These are phyloP conservation scores for Isurus oxyrinchus DNA, from an alignment of 2,113 vertebrate genomes.

Conservation along the genomic window DNA sequence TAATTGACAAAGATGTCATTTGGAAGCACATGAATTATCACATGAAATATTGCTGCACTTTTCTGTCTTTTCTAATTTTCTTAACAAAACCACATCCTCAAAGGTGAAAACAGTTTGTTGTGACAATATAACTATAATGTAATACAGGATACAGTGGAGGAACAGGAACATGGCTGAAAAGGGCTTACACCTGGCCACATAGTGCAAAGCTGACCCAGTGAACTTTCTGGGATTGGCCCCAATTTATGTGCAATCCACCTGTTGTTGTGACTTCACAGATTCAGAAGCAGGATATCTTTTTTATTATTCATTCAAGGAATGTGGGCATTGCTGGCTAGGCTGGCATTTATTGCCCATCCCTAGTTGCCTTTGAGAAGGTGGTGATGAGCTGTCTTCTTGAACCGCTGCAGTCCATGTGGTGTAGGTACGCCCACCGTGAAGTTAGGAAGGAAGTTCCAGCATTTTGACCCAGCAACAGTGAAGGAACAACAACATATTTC, in stretches of 20 bases:
- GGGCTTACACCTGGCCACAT: neutral
- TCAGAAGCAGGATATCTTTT: neutral
- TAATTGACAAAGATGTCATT: too few species aligned
- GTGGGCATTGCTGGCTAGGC: too few species aligned
- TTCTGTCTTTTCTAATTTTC: neutral
- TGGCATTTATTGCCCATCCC: too few species aligned
- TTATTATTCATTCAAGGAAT: neutral
- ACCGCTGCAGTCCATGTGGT: too few species aligned
- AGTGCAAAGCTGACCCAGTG: neutral
- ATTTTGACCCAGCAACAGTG: too few species aligned
- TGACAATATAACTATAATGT: neutral
- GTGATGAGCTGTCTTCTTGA: too few species aligned
- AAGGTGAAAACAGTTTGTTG: neutral
- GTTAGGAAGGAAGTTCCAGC: too few species aligned
- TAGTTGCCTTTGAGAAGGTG: too few species aligned
- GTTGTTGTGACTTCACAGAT: neutral
- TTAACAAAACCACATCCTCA: neutral
- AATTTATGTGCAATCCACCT: neutral
- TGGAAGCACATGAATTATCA: neutral
- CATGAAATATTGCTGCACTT: neutral
- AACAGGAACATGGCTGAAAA: neutral
- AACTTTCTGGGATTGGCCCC: neutral
- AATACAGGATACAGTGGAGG: neutral
- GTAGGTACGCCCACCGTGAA: too few species aligned
- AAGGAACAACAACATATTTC: too few species aligned